Conservation (phyloP, 2,797 vertebrate genomes). For the Chlorospingus flavigularis region DNA sequence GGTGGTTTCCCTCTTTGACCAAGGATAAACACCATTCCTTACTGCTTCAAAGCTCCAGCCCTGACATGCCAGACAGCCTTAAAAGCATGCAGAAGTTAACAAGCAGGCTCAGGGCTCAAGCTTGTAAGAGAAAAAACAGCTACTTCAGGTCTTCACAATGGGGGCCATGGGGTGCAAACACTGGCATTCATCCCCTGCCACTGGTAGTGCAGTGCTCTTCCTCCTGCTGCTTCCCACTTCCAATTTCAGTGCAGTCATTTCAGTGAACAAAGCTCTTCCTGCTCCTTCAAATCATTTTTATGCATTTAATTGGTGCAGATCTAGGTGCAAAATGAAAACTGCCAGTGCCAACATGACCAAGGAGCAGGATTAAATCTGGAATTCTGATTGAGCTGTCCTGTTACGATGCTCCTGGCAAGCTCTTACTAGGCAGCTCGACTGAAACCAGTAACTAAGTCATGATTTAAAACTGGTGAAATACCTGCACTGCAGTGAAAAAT, state of each 20-base stretch:
- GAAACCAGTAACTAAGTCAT: not conserved
- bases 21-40: not conserved
- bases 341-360: not conserved
- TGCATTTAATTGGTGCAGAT: not conserved
- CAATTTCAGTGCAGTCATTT: not conserved
- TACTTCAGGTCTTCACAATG: not conserved
- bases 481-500: not conserved
- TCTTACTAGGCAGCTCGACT: not conserved
- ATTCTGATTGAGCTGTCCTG: not conserved
- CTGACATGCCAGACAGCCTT: not conserved
- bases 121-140: not conserved
- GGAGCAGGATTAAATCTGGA: not conserved
- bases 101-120: not conserved
- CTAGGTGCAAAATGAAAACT: not conserved
- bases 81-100: not conserved
- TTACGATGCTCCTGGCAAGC: not conserved
- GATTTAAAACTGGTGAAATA: not conserved
- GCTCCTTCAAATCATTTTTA: not conserved
- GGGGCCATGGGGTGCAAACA: not conserved
- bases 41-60: not conserved
- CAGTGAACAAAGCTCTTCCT: not conserved
- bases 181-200: rapidly evolving
- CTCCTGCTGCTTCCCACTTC: not conserved
- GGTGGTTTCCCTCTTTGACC: not conserved
- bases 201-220: not conserved